These are phyloP conservation scores for Archips crataeganus DNA, from an alignment of 2,888 invertebrate genomes.

Conservation along the genomic window DNA sequence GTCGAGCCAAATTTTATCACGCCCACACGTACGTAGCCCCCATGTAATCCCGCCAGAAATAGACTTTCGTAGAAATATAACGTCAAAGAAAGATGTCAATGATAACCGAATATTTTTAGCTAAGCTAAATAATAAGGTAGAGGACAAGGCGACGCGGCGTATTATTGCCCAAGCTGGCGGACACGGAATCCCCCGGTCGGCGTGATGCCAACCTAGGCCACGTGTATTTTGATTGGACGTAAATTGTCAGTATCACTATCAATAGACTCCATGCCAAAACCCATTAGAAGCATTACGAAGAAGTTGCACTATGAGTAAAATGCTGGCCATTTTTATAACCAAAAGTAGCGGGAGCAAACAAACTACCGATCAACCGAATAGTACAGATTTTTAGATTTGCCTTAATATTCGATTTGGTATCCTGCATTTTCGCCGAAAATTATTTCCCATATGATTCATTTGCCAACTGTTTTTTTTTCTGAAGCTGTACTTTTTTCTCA, in stretches of 20 bases:
- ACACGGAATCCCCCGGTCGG: slow-evolving; percentile 40
- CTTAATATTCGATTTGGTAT: too few species aligned
- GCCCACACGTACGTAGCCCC: background rate
- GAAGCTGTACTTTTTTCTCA: too few species aligned
- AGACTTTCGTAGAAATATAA: slow-evolving; percentile 18
- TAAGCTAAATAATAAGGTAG: slow-evolving; percentile 29
- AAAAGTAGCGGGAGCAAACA: too few species aligned
- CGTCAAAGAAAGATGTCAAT: slow-evolving; percentile 24
- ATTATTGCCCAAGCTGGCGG: slow-evolving; percentile 18
- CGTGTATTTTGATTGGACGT: slow-evolving; percentile 7
- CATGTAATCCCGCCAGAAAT: slow-evolving; percentile 21
- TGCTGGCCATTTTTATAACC: too few species aligned
- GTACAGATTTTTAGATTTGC: too few species aligned
- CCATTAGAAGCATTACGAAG: too few species aligned
- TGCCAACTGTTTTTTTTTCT: too few species aligned
- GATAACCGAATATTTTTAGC: slow-evolving; percentile 35
- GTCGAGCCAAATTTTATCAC: slow-evolving; percentile 18
- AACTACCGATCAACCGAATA: too few species aligned
- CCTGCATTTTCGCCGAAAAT: too few species aligned
- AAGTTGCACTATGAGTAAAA: too few species aligned
- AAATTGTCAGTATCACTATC: background rate
- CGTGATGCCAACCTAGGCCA: slow-evolving; percentile 35
- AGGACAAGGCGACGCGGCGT: slow-evolving; percentile 27
- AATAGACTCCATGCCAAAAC: background rate
- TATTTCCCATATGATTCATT: too few species aligned